Base-by-base conservation (phyloP, 1,140 invertebrate species). In the Drosophila teissieri region DNA sequence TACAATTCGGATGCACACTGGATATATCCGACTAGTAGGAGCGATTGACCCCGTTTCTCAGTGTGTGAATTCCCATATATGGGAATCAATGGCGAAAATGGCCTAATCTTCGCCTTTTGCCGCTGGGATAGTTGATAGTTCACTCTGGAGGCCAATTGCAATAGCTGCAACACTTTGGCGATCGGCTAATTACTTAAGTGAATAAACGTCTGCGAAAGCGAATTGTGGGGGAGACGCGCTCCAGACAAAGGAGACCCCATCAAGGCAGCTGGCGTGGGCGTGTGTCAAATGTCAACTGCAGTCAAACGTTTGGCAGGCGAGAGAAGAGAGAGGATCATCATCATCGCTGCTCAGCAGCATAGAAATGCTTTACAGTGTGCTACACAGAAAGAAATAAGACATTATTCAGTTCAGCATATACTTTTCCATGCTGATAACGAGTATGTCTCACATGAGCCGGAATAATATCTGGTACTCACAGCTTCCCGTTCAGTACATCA, bases 221-320 rank as follows among this genome's bases (percentile, higher is more conserved):
- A 86, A 81, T 81, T 89, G 67, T 64, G 64, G 57, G 75, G 78
- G 46, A 68, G 73, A 36, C 46, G 34, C 4, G 1, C 15, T 7
- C 51, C 52, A 64, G 73, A 77, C 72, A 57, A 65, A 63, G 62
- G 42, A 56, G 60, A 76, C 56, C 39, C n/a, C 22, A 22, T 49
- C 63, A 17, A 45, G 40, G 11, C 54, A 48, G 51, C 15, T 40
- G 52, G 52, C 48, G 82, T 85, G 64, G 82, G 82, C 82, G 78
- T 81, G 76, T 85, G 82, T 85, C 82, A 85, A 86, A 86, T 81
- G 82, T 85, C 81, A 81, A 81, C 77, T 79, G 52, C 39, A 48
- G 42, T 15, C 46, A 36, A 51, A 53, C 55, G 49, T 69, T 69
- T 70, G 80, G 60, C 54, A 67, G 62, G 42, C 49, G 40, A 82